Evolutionary conservation across 2,888 invertebrate species (phyloP).

Genomic region (Pterostichus madidus): DNA sequence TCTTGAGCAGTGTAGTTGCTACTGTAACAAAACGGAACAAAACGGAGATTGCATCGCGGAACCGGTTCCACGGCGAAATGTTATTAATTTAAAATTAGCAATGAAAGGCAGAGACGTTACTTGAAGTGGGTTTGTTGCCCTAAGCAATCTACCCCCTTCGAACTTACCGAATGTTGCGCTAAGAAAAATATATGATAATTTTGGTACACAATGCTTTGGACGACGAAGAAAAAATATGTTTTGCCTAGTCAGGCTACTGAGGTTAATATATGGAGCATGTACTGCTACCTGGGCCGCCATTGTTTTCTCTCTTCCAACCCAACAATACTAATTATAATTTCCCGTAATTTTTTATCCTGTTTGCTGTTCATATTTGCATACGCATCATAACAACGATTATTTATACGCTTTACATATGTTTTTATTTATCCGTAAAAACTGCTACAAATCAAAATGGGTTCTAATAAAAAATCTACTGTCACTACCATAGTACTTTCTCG

Average conservation of each 20-base stretch:
- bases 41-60: slow-evolving; percentile 26
- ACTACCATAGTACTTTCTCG: no score
- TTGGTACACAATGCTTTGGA: slow-evolving; percentile 32
- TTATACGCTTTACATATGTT: not conserved
- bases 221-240: slow-evolving; percentile 60
- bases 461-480: no score
- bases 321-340: slow-evolving; percentile 51
- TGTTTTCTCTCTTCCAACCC: slow-evolving; percentile 5
- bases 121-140: slow-evolving; percentile 59
- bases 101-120: slow-evolving; percentile 63
- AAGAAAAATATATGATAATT: slow-evolving; percentile 65
- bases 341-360: slow-evolving; percentile 12
- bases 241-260: slow-evolving; percentile 21
- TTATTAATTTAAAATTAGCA: slow-evolving; percentile 66
- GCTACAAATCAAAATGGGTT: no score
- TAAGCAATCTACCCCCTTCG: slow-evolving; percentile 36
- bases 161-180: slow-evolving; percentile 1
- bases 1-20: slow-evolving; percentile 28
- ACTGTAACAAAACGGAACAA: slow-evolving; percentile 46
- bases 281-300: slow-evolving; percentile 16
- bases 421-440: not conserved
- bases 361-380: slow-evolving; percentile 37
- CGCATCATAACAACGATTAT: slow-evolving; percentile 36
- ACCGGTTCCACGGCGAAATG: slow-evolving; percentile 60
- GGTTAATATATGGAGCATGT: slow-evolving; percentile 39